Base-by-base conservation (phyloP, 1,140 invertebrate genomes). In the Drosophila teissieri region DNA sequence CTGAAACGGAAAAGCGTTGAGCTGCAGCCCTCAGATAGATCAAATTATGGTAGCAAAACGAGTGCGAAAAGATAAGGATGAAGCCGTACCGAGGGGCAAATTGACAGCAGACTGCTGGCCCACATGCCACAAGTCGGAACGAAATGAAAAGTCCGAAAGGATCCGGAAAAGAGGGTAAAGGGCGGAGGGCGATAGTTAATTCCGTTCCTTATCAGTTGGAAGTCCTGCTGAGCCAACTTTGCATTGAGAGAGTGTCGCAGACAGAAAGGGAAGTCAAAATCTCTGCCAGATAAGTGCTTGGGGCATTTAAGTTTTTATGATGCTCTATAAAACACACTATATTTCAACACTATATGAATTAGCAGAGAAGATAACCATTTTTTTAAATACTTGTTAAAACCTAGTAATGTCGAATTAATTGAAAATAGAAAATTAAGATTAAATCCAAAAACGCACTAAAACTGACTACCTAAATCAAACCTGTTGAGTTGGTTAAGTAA, bases 171-270 rank as follows among this genome's bases (percentile, higher is more conserved):
- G n/a, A 14, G 31, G 36, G 17, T 31, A 24, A 24, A 14, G 36
- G 31, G 12, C 1, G 40, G 27, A 14, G 51, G 37, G 37, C 37
- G 37, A 53, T 53, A 63, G 70, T 73, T 74, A 74, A 74, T 74
- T 74, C 52, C 58, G 52, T 72, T 74, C 46, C 72, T 74, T 74
- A 74, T 74, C 72, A 74, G 72, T 58, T 51, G 58, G 39, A 44
- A 49, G 49, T 52, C 49, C 46, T 54, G 58, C 63, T 63, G 57
- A 39, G 36, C 58, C 61, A 74, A 74, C 70, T 64, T 52, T 74
- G 72, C 44, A 73, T 73, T 63, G 72, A 60, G 67, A 42, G 62
- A 39, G 56, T 73, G 72, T 75, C 74, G 42, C 44, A 10, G 39
- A 14, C 68, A 73, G 67, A 48, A 61, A 31, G 54, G 54, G 22